Evolutionary conservation across 2,113 vertebrate species (phyloP), one percentile per base, ranked within the genome.

Genomic region (Mobula birostris): DNA sequence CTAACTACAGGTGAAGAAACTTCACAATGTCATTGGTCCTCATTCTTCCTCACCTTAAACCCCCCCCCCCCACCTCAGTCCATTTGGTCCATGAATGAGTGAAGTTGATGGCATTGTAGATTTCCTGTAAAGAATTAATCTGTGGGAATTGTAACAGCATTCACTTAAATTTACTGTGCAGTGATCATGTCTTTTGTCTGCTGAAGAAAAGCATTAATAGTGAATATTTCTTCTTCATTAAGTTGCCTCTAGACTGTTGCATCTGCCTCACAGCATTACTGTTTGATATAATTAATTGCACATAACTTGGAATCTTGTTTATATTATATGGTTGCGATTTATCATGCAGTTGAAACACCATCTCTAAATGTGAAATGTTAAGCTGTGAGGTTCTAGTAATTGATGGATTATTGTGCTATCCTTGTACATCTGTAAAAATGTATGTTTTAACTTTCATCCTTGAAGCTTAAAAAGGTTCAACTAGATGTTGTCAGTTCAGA

Each of bases 261-360:
- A n/a, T 88, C 27, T 88, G 58, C 61, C 85, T 88, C 58, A 66
- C 61, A 88, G 85, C 61, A 88, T 74, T 14, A 88, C 85, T 14
- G 6, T 32, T 63, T 88, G 61, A 15, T 27, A 3, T 66, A 14
- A 63, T 88, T 4, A 27, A 58, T 85, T 85, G 48, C 56, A 85
- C 85, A 88, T 88, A 88, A 9, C 83, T 61, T 63, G 83, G 27
- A 88, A 29, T 88, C 58, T 14, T 88, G 29, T 88, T 88, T 88
- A 6, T 17, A 32, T 66, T 88, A 32, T 66, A 66, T 88, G 11
- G n/a, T 63, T 66, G 85, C 17, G 29, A 66, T 63, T n/a, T 32
- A 58, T 29, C 0, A n/a, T 88, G 58, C 12, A 66, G 5, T 87
- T 83, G 80, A 56, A 24, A 83, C 40, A 56, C 7, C 80, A 17